phyloP scores from a whole-genome alignment of 2,888 invertebrate species.

The Poecilobothrus nobilitatus region DNA sequence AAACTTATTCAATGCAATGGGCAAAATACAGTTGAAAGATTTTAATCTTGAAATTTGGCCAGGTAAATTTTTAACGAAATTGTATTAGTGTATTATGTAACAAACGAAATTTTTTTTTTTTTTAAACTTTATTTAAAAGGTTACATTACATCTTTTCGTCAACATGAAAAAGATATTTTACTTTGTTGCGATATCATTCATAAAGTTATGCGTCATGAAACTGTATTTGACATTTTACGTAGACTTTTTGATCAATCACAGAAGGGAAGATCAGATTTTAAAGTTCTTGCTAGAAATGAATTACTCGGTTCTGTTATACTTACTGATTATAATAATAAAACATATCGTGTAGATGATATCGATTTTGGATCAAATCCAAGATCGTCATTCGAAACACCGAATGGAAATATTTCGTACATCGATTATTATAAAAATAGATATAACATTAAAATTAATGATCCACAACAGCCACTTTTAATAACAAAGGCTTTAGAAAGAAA shows the following conservation, averaged over 20 bases:
- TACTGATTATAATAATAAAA: constrained; percentile 65
- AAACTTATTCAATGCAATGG: constrained; percentile 61
- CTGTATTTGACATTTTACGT: constrained; percentile 57
- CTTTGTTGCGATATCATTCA: constrained; percentile 73
- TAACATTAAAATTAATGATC: constrained; percentile 53
- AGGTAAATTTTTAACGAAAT: constrained; percentile 32
- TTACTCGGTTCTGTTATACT: constrained; percentile 54
- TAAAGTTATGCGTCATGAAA: constrained; percentile 74
- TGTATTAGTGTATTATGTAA: too few relatives aligned
- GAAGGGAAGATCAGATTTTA: constrained; percentile 33
- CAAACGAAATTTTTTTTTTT: too few relatives aligned
- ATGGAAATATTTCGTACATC: constrained; percentile 49
- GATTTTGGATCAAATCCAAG: constrained; percentile 53
- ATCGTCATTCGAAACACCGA: constrained; percentile 53
- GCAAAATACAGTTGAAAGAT: constrained; percentile 57
- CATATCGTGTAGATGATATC: constrained; percentile 60
- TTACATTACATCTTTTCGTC: constrained; percentile 74
- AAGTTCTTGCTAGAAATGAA: constrained; percentile 37
- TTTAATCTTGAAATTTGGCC: constrained; percentile 69
- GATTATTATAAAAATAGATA: constrained; percentile 66
- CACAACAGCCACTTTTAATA: constrained; percentile 69
- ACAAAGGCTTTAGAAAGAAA: constrained; percentile 62
- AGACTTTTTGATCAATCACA: constrained; percentile 45
- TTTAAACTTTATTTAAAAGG: neutral
- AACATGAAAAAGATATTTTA: constrained; percentile 66